A percentile compares a stretch with the other conserved stretches of the same genome.
These are phyloP conservation scores for Pelobates cultripes DNA, from an alignment of 2,797 vertebrate genomes.

Conservation along the genomic window DNA sequence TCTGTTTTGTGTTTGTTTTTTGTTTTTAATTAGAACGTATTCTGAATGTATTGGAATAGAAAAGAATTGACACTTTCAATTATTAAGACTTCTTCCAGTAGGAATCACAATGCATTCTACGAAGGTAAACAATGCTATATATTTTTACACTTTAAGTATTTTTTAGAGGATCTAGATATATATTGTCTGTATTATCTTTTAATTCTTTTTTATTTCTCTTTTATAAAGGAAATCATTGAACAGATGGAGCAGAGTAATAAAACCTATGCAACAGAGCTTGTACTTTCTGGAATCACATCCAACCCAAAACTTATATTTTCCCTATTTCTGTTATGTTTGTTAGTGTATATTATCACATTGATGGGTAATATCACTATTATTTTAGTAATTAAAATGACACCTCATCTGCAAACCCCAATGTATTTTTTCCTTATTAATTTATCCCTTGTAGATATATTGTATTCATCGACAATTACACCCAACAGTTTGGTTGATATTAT, in stretches of 20 bases:
- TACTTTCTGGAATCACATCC: conserved; percentile 20
- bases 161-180: no score
- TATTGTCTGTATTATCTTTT: no score
- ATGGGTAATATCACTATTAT: conserved; percentile 38
- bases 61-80: no score
- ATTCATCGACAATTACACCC: conserved; percentile 40
- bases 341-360: conserved; percentile 26
- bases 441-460: conserved; percentile 31
- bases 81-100: no score
- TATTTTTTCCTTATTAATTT: conserved; percentile 44
- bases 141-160: no score
- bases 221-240: not conserved
- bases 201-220: not conserved
- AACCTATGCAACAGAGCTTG: conserved; percentile 21
- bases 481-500: conserved; percentile 20
- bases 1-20: no score
- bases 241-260: not conserved
- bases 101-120: no score
- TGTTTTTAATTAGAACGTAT: no score
- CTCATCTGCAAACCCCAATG: conserved; percentile 34
- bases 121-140: no score
- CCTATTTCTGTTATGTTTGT: conserved; percentile 30
- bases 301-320: conserved; percentile 20
- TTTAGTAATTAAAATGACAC: conserved; percentile 1
- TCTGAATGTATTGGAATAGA: no score